Percentiles rank a stretch among this genome's conserved stretches.
Conservation (phyloP, 2,113 vertebrate genomes). For the Todiramphus saurophagus region DNA sequence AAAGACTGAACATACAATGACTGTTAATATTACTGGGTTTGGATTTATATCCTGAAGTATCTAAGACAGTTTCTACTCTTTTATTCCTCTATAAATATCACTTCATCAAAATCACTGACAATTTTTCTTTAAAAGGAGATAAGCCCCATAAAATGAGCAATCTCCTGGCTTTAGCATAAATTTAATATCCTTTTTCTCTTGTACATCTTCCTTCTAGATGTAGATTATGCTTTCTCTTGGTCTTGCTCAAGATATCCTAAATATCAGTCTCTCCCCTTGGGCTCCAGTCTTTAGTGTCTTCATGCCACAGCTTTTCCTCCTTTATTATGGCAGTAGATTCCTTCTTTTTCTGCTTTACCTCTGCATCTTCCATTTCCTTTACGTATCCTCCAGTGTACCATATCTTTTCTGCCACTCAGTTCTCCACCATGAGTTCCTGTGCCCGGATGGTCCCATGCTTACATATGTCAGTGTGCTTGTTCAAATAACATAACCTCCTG, state of each 20-base stretch:
- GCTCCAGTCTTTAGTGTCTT: not conserved
- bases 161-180: not conserved
- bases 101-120: not conserved
- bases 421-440: not conserved
- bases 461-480: not conserved
- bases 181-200: not conserved
- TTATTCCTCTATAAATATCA: not conserved
- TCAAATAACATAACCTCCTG: not conserved
- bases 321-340: not conserved
- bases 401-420: not conserved
- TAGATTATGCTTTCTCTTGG: not conserved
- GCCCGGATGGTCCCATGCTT: not conserved
- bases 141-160: not conserved
- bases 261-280: not conserved
- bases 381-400: not conserved
- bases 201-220: not conserved
- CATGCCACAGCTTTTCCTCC: not conserved
- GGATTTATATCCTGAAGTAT: not conserved
- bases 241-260: not conserved
- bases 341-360: not conserved
- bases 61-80: not conserved
- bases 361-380: not conserved
- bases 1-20: not conserved
- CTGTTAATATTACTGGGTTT: not conserved
- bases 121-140: not conserved